Percentiles rank a stretch among this genome's conserved stretches.
Conservation (phyloP, 2,888 invertebrate genomes). For the Tridacna gigas region DNA sequence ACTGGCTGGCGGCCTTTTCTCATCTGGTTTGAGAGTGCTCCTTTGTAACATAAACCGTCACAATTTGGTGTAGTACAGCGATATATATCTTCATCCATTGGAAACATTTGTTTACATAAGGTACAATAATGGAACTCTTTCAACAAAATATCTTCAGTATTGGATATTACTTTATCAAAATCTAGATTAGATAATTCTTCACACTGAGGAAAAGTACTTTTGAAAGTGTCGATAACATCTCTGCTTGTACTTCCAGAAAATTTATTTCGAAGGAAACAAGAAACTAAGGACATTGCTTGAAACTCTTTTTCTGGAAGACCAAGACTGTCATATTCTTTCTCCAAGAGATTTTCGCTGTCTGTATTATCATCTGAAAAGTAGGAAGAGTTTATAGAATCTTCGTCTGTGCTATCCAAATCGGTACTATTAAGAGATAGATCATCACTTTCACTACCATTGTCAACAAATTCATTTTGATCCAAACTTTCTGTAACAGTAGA, state of each 20-base stretch:
- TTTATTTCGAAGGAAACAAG: background rate
- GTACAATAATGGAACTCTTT: slow-evolving; percentile 29
- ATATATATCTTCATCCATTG: slow-evolving; percentile 32
- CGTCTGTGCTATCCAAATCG: too few species aligned
- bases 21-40: slow-evolving; percentile 16
- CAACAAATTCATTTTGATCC: too few species aligned
- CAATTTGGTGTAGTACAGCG: slow-evolving; percentile 26
- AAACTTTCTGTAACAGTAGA: too few species aligned
- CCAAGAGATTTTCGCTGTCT: too few species aligned
- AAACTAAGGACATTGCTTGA: background rate
- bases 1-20: slow-evolving; percentile 4
- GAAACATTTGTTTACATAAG: slow-evolving; percentile 15
- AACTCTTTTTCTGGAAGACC: background rate
- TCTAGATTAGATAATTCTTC: too few species aligned
- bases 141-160: slow-evolving; percentile 6
- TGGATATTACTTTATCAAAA: too few species aligned
- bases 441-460: too few species aligned
- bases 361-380: too few species aligned
- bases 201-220: too few species aligned
- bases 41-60: slow-evolving; percentile 30
- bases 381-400: too few species aligned
- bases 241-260: background rate
- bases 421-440: too few species aligned
- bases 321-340: too few species aligned
- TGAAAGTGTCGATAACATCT: slow-evolving; percentile 1